phyloP scores from a whole-genome alignment of 1,140 invertebrate species.

The Aphidius ervi region DNA sequence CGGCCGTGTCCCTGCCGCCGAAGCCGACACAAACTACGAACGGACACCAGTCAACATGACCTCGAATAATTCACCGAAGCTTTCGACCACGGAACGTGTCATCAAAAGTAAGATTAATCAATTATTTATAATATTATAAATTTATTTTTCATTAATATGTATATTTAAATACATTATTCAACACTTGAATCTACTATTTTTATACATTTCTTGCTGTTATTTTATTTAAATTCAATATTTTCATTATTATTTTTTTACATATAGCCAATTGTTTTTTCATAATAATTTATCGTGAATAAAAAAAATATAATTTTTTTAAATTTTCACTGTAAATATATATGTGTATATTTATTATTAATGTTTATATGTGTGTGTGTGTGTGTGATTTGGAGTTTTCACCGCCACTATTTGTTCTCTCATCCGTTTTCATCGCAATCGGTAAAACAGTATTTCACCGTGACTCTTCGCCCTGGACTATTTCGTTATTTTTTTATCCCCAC shows the following conservation, averaged over 20 bases:
- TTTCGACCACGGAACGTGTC: constrained; percentile 68
- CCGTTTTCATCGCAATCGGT: too few relatives aligned
- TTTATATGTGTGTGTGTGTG: not conserved
- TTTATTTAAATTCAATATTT: too few relatives aligned
- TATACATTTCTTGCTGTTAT: too few relatives aligned
- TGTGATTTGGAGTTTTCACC: too few relatives aligned
- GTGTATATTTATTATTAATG: not conserved
- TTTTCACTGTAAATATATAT: not conserved
- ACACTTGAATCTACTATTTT: too few relatives aligned
- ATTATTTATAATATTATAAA: too few relatives aligned
- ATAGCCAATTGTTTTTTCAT: too few relatives aligned
- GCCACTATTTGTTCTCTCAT: too few relatives aligned
- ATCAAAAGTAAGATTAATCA: constrained; percentile 64
- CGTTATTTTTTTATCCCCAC: too few relatives aligned
- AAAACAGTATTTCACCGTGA: too few relatives aligned
- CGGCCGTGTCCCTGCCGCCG: constrained; percentile 19
- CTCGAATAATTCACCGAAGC: constrained; percentile 62
- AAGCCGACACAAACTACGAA: constrained; percentile 20
- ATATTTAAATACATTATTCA: not conserved
- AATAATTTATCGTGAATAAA: not conserved
- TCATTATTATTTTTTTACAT: too few relatives aligned
- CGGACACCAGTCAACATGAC: constrained; percentile 51
- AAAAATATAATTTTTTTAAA: not conserved
- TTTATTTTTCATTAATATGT: constrained; percentile 8
- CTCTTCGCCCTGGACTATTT: too few relatives aligned